Conservation (phyloP, 2,888 invertebrate genomes). For the Phengaris alcon region DNA sequence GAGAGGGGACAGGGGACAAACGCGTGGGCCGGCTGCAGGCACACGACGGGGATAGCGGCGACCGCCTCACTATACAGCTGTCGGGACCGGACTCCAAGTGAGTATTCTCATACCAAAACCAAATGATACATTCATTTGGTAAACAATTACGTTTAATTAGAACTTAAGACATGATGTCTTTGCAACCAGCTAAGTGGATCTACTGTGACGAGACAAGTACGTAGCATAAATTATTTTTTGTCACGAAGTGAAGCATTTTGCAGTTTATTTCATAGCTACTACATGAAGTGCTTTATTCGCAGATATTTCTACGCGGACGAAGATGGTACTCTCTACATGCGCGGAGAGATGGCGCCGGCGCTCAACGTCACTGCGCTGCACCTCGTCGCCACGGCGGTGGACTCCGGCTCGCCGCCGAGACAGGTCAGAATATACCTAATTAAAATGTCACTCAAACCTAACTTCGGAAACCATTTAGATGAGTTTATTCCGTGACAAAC, state of each 20-base stretch:
- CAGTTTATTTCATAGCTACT: too few species aligned
- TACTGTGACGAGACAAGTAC: too few species aligned
- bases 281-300: constrained; percentile 31
- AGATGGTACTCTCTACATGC: constrained; percentile 83
- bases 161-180: too few species aligned
- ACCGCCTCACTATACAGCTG: constrained; percentile 85
- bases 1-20: constrained; percentile 49
- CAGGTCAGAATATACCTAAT: constrained; percentile 63
- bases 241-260: background rate
- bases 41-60: constrained; percentile 91
- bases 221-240: too few species aligned
- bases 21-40: constrained; percentile 86
- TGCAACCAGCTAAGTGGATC: too few species aligned
- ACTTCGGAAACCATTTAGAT: too few species aligned
- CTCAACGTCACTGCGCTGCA: constrained; percentile 80
- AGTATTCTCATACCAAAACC: constrained; percentile 29
- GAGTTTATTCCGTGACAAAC: too few species aligned
- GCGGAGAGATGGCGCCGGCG: constrained; percentile 68
- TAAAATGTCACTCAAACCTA: too few species aligned
- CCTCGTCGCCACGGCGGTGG: constrained; percentile 89
- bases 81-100: constrained; percentile 85
- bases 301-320: constrained; percentile 83
- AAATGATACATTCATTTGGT: too few species aligned
- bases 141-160: too few species aligned
- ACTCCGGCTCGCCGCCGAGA: constrained; percentile 90